Percentiles rank a stretch among this genome's conserved stretches.
Conservation (phyloP, 2,888 invertebrate species). For the Tachina lurida region DNA sequence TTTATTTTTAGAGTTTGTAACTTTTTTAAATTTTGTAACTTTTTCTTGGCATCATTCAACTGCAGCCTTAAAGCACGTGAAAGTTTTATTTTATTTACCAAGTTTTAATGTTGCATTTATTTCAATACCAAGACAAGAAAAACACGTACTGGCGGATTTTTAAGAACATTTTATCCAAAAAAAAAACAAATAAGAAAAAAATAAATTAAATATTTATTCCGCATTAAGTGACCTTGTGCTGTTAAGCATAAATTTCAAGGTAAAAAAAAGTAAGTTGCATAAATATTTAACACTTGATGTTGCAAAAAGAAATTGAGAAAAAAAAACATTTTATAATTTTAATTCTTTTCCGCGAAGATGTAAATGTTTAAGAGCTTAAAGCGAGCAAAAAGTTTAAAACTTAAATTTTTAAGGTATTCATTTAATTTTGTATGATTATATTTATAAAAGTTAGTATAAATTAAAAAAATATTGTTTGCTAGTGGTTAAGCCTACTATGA, state of each 20-base stretch:
- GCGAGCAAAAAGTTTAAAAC: too few species aligned
- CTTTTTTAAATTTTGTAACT: background rate
- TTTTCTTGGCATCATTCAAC: background rate
- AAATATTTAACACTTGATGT: slow-evolving; percentile 20
- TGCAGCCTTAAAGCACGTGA: background rate
- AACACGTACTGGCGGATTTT: background rate
- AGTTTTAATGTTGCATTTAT: background rate
- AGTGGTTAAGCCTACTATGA: too few species aligned
- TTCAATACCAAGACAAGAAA: background rate
- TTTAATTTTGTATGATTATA: too few species aligned
- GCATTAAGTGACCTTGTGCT: slow-evolving; percentile 21
- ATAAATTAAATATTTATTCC: background rate
- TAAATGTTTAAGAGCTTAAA: background rate
- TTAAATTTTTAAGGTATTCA: too few species aligned
- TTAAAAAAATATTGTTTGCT: too few species aligned
- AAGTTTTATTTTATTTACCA: background rate
- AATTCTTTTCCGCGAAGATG: slow-evolving; percentile 4
- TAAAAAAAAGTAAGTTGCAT: background rate
- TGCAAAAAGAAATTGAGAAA: background rate
- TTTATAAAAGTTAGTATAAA: too few species aligned
- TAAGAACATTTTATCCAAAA: background rate
- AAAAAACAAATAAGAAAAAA: background rate
- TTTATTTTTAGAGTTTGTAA: too few species aligned
- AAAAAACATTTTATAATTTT: slow-evolving; percentile 5
- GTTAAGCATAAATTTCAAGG: slow-evolving; percentile 32